phyloP scores from a whole-genome alignment of 2,888 invertebrate species.

The Tortricodes alternella region DNA sequence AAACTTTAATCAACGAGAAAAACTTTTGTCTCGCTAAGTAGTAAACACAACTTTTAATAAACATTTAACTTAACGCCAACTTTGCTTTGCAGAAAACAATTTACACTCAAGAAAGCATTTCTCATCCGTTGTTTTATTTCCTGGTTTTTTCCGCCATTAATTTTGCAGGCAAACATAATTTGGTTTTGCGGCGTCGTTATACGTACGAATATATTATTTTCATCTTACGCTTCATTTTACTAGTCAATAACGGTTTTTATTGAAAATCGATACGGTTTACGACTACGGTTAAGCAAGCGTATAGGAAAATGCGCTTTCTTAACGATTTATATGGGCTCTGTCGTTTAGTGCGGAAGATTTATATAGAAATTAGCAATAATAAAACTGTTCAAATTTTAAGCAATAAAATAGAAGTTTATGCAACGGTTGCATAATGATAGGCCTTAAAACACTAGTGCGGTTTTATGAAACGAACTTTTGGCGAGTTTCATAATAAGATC shows the following conservation, averaged over 20 bases:
- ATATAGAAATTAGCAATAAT: too few species aligned
- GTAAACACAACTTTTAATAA: slow-evolving; percentile 6
- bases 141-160: background rate
- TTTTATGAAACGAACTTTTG: too few species aligned
- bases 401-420: too few species aligned
- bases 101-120: slow-evolving; percentile 7
- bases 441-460: too few species aligned
- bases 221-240: slow-evolving; percentile 15
- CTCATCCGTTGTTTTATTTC: slow-evolving; percentile 6
- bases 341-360: background rate
- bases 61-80: slow-evolving; percentile 5
- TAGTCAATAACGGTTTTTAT: slow-evolving; percentile 24
- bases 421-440: too few species aligned
- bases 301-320: background rate
- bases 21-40: slow-evolving; percentile 2
- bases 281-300: background rate
- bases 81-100: slow-evolving; percentile 1
- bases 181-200: slow-evolving; percentile 6
- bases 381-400: too few species aligned
- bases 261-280: slow-evolving; percentile 24
- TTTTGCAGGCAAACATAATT: background rate
- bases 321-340: background rate
- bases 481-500: too few species aligned
- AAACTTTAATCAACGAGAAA: too few species aligned
- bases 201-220: slow-evolving; percentile 21